Evolutionary conservation across 1,140 invertebrate species (phyloP).

Genomic region (Manduca sexta): DNA sequence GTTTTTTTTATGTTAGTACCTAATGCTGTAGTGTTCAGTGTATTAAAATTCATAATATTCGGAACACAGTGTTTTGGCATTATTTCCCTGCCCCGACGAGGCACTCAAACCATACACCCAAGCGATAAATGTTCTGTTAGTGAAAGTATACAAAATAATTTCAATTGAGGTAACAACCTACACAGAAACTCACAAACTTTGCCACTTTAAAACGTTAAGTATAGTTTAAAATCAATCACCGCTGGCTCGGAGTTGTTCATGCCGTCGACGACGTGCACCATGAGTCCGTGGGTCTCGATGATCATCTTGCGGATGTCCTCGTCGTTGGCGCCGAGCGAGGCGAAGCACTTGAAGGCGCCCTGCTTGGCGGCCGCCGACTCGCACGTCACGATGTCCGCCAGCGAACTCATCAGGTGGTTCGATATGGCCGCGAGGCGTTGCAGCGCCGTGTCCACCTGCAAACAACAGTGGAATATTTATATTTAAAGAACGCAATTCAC

Average conservation of each 20-base stretch:
- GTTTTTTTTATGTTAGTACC: no score
- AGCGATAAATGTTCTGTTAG: no score
- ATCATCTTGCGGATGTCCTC: constrained; percentile 95
- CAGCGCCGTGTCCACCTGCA: constrained; percentile 85
- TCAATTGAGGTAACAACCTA: no score
- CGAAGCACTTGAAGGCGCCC: constrained; percentile 89
- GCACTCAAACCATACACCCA: no score
- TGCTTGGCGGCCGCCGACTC: constrained; percentile 78
- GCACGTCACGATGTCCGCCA: constrained; percentile 85
- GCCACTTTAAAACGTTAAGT: background rate
- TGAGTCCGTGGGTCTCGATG: constrained; percentile 92
- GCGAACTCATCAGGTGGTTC: constrained; percentile 89
- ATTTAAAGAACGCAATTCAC: no score
- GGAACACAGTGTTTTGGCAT: no score
- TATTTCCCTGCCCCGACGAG: no score
- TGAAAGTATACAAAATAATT: no score
- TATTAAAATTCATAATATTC: no score
- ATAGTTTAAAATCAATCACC: constrained; percentile 39
- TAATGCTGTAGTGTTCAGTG: no score
- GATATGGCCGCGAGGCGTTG: constrained; percentile 92
- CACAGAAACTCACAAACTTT: no score
- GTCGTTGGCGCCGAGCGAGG: constrained; percentile 93
- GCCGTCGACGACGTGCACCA: constrained; percentile 88
- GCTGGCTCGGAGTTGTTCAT: constrained; percentile 81
- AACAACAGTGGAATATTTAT: no score